A percentile compares a stretch with the other conserved stretches of the same genome.
Evolutionary conservation across 1,140 invertebrate species (phyloP).

Genomic region (Sycophaga agraensis): DNA sequence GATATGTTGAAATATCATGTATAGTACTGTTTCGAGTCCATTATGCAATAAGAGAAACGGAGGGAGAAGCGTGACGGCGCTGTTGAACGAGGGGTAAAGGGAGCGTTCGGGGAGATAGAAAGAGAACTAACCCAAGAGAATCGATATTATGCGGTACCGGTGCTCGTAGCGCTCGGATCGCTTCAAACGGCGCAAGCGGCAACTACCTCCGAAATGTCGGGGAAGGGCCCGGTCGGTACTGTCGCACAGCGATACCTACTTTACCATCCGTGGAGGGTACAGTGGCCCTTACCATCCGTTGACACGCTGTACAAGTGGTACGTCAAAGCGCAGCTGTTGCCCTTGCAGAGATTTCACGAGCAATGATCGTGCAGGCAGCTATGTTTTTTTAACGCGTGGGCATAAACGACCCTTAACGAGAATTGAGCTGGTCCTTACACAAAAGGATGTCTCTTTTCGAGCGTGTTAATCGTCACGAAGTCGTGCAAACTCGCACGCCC

Average conservation of each 20-base stretch:
- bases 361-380: neutral
- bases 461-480: conserved; percentile 15
- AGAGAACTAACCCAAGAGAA: neutral
- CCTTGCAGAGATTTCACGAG: no score
- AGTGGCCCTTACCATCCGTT: no score
- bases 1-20: no score
- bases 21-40: no score
- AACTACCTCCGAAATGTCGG: neutral
- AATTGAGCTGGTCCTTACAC: neutral
- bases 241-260: no score
- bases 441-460: conserved; percentile 10
- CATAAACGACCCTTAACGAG: neutral
- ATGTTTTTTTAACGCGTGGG: neutral
- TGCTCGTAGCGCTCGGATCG: neutral
- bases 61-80: neutral
- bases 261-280: neutral
- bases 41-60: neutral
- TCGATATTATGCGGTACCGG: neutral
- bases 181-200: neutral
- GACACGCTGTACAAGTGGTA: no score
- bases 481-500: neutral
- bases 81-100: neutral
- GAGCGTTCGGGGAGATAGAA: neutral
- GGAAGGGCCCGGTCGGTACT: neutral
- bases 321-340: neutral